Conservation (phyloP, 1,140 invertebrate species). For the Aphis craccivora region DNA sequence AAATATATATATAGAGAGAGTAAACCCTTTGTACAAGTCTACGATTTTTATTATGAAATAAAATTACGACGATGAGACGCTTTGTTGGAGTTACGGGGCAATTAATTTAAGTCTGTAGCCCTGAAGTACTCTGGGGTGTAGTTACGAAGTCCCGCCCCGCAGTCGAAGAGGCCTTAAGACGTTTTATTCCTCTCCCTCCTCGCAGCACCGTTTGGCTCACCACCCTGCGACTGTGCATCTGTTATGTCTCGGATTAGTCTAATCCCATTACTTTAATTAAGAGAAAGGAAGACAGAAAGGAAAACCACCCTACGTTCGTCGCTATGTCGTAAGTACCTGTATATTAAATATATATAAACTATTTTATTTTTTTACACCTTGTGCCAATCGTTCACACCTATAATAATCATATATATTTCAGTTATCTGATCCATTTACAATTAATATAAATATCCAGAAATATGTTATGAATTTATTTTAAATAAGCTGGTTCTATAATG, state of each 20-base stretch:
- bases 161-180: constrained; percentile 52
- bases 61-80: constrained; percentile 58
- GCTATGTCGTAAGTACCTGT: not conserved
- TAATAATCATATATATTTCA: not conserved
- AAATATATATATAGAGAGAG: not conserved
- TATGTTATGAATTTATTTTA: not conserved
- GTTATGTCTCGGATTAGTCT: constrained; percentile 52
- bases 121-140: constrained; percentile 53
- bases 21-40: constrained; percentile 46
- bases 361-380: constrained; percentile 15
- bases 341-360: not conserved
- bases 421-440: not conserved
- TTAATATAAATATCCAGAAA: not conserved
- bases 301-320: not conserved
- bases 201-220: not conserved
- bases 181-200: not conserved
- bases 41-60: constrained; percentile 58
- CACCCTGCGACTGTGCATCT: not conserved
- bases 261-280: constrained; percentile 58
- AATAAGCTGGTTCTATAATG: not conserved
- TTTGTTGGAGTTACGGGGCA: constrained; percentile 56
- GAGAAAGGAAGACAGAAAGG: constrained; percentile 32
- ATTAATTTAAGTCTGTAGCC: constrained; percentile 57
- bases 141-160: constrained; percentile 44
- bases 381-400: constrained; percentile 7